Conservation (phyloP, 2,113 vertebrate genomes). For the Plecturocebus donacophilus region DNA sequence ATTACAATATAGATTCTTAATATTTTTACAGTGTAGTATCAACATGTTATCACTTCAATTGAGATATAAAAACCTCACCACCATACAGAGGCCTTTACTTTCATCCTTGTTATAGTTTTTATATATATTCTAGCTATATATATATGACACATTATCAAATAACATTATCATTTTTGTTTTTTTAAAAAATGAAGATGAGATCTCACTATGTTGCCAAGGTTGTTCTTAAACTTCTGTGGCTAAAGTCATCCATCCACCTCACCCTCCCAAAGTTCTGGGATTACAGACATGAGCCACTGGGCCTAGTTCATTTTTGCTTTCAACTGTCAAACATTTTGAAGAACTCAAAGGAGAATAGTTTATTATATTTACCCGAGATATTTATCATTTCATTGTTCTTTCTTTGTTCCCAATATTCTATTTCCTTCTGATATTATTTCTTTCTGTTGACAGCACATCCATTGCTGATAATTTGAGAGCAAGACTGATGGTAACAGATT, state of each 20-base stretch:
- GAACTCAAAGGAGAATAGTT: not conserved
- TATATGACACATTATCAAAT: not conserved
- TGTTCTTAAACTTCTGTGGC: too few relatives aligned
- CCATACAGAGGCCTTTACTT: not conserved
- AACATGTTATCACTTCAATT: not conserved
- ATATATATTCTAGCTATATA: not conserved
- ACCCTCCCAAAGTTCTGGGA: too few relatives aligned
- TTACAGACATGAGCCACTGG: too few relatives aligned
- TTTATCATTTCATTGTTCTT: not conserved
- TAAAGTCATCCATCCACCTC: too few relatives aligned
- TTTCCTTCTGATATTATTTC: not conserved
- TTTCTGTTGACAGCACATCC: not conserved
- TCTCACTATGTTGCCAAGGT: too few relatives aligned
- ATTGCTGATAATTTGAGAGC: not conserved
- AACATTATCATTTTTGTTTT: not conserved
- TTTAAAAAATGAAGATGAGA: too few relatives aligned
- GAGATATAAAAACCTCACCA: not conserved
- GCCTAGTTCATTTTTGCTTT: not conserved
- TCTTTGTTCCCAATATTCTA: not conserved
- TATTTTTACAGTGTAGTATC: not conserved
- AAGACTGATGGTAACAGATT: not conserved
- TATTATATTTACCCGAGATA: not conserved
- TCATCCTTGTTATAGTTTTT: not conserved
- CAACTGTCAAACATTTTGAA: not conserved
- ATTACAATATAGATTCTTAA: not conserved